Base-by-base conservation (phyloP, 2,797 vertebrate genomes). In the Pantherophis vulpinus region DNA sequence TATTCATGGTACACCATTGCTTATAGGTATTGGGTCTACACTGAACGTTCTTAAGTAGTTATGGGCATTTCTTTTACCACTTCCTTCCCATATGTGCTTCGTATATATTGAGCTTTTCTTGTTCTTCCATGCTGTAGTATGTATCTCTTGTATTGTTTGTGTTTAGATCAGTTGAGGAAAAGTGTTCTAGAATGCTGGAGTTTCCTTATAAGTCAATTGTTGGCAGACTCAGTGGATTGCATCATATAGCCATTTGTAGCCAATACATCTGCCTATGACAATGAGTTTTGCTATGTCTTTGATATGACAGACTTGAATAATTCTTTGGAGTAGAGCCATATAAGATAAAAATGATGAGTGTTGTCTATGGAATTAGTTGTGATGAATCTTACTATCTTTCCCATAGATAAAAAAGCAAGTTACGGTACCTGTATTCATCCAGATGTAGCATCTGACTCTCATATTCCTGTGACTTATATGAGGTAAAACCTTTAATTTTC, bases 351-450 rank as follows among this genome's bases (percentile, higher is more conserved):
- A 60, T 5, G 13, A 20, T 23, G 61, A 79, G 18, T 20, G 29
- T 56, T 37, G 13, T 27, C 54, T 58, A 32, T 51, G 61, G 25
- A 91, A 89, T 89, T 89, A 47, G 61, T 66, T 55, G 70, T 25
- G 5, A 79, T 91, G 16, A 4, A 56, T 74, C 37, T 95, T 96
- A 87, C 92, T 94, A 16, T 91, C 92, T 95, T 94, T 93, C 93
- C 94, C 0, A 0, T 90, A 98, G 97, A 92, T 66, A 96, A 96
- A 94, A 32, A 96, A 94, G 95, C 96, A 94, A 96, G 96, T 94
- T 97, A 95, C 96, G 96, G 94, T 94, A 92, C 94, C 91, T 93
- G 0, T 89, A 90, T 92, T 4, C 96, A 93, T 93, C 93, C 97
- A 92, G 92, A 90, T 88, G 95, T 94, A 92, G 91, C 96, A 11